phyloP scores from a whole-genome alignment of 2,888 invertebrate genomes.

The Zeuzera pyrina region DNA sequence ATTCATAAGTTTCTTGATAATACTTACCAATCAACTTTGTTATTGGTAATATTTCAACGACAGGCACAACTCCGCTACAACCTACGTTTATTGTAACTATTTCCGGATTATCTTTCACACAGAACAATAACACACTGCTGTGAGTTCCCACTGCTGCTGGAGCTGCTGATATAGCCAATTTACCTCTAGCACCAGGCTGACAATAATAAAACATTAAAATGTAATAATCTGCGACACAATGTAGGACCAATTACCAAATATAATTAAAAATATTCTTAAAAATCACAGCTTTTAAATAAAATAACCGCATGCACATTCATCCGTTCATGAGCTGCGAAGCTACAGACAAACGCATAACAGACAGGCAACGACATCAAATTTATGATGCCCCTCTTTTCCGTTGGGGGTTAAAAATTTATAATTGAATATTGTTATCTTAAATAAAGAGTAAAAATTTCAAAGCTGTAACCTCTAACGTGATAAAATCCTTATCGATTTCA shows the following conservation, averaged over 20 bases:
- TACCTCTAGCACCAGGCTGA: slow-evolving; percentile 52
- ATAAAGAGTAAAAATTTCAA: too few relatives aligned
- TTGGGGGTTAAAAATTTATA: too few relatives aligned
- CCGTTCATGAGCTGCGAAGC: too few relatives aligned
- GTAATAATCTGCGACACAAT: not conserved
- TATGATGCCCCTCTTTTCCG: too few relatives aligned
- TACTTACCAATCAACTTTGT: slow-evolving; percentile 49
- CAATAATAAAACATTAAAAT: slow-evolving; percentile 6
- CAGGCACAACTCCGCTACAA: slow-evolving; percentile 65
- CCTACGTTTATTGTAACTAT: slow-evolving; percentile 62
- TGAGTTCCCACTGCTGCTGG: slow-evolving; percentile 46
- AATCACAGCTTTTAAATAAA: not conserved
- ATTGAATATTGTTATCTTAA: too few relatives aligned
- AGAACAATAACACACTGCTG: slow-evolving; percentile 39
- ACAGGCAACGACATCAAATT: too few relatives aligned
- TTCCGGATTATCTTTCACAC: slow-evolving; percentile 74
- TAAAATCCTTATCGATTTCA: slow-evolving; percentile 43
- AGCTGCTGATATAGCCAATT: slow-evolving; percentile 49
- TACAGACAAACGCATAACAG: too few relatives aligned
- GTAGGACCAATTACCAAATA: not conserved
- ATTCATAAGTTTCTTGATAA: not conserved
- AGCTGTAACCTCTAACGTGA: slow-evolving; percentile 47
- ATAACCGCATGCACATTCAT: too few relatives aligned
- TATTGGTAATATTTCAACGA: slow-evolving; percentile 58
- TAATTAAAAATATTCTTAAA: not conserved